These are phyloP conservation scores for Thinocorus orbignyianus DNA, from an alignment of 2,113 vertebrate genomes.

Conservation along the genomic window DNA sequence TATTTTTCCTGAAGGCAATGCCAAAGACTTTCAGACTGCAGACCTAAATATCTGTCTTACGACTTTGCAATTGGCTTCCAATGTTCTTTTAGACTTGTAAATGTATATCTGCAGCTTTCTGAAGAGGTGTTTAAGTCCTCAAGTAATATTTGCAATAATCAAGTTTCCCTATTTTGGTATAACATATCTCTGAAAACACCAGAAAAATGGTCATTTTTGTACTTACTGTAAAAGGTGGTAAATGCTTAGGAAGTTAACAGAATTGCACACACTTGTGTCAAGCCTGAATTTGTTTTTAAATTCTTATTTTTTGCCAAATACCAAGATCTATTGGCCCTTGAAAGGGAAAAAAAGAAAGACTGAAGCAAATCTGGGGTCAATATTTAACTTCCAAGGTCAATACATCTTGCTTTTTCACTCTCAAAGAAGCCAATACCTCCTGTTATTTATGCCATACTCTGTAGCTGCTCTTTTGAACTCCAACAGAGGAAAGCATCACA, in stretches of 20 bases:
- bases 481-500: constrained; percentile 26
- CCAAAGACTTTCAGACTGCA: not conserved
- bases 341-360: not conserved
- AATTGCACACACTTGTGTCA: not conserved
- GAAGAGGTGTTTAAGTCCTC: not conserved
- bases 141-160: not conserved
- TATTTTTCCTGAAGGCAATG: not conserved
- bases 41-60: not conserved
- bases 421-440: not conserved
- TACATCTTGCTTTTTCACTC: constrained; percentile 10
- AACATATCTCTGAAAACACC: not conserved
- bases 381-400: constrained; percentile 22
- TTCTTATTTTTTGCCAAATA: not conserved
- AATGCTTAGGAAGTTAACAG: not conserved
- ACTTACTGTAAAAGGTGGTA: not conserved
- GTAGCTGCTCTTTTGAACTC: constrained; percentile 59
- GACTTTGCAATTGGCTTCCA: not conserved
- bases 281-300: not conserved
- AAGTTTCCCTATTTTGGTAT: not conserved
- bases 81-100: not conserved
- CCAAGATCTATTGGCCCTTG: not conserved
- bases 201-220: not conserved
- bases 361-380: constrained; percentile 25
- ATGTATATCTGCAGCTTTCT: not conserved
- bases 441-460: constrained; percentile 33